A percentile compares a stretch with the other conserved stretches of the same genome.
Evolutionary conservation across 2,113 vertebrate species (phyloP).

Genomic region (Myrmecophaga tridactyla): DNA sequence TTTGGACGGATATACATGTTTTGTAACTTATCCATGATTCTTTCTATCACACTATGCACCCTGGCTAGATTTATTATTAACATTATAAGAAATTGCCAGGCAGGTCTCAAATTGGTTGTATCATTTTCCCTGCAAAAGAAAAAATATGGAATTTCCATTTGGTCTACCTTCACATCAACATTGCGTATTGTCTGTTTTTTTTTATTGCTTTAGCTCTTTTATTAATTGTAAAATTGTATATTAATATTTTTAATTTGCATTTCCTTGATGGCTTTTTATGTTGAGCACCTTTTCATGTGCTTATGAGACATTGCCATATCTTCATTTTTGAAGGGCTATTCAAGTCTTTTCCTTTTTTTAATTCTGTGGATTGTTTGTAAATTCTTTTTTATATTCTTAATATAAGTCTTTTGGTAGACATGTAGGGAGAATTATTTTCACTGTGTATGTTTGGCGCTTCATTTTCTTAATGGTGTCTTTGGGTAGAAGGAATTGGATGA

Average conservation of each 20-base stretch:
- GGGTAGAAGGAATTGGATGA: not conserved
- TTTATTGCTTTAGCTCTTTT: too few relatives aligned
- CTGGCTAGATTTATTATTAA: not conserved
- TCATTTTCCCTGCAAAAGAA: not conserved
- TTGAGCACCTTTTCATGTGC: too few relatives aligned
- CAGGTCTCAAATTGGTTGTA: not conserved
- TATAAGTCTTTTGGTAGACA: not conserved
- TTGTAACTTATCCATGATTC: not conserved
- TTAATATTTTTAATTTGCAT: not conserved
- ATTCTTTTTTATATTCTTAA: not conserved
- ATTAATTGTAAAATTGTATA: not conserved
- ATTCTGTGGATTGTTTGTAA: too few relatives aligned
- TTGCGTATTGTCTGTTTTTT: not conserved
- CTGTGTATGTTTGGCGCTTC: not conserved
- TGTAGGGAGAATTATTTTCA: not conserved
- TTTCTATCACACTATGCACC: not conserved
- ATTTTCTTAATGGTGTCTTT: not conserved
- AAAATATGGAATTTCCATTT: not conserved
- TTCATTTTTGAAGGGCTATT: too few relatives aligned
- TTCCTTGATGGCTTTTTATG: too few relatives aligned
- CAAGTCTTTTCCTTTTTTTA: not conserved
- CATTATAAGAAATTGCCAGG: not conserved
- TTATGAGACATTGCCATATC: too few relatives aligned
- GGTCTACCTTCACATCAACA: not conserved
- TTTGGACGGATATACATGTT: not conserved